These are phyloP conservation scores for Pandemis cinnamomeana DNA, from an alignment of 2,888 invertebrate species.

Conservation along the genomic window DNA sequence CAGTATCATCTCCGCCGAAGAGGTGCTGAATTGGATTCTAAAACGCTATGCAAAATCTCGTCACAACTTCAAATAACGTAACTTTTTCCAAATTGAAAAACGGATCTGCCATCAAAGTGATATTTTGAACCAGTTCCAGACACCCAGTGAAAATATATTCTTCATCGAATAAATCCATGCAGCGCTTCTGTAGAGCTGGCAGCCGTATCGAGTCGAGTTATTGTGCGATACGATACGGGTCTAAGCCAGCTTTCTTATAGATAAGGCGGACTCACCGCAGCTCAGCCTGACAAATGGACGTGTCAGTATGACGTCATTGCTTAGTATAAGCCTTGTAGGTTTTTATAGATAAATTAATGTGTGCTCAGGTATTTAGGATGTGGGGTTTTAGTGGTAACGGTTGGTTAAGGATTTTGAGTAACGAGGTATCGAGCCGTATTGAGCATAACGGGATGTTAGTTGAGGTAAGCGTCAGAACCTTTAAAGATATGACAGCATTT, in stretches of 20 bases:
- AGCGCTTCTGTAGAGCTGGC: constrained; percentile 48
- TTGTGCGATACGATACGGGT: constrained; percentile 65
- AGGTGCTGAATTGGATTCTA: too few species aligned
- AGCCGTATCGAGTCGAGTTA: constrained; percentile 65
- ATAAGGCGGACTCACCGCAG: constrained; percentile 73
- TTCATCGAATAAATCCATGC: constrained; percentile 46
- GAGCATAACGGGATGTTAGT: not conserved
- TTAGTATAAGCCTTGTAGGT: constrained; percentile 43
- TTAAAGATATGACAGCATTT: not conserved
- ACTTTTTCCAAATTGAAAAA: not conserved
- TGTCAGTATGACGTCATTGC: constrained; percentile 64
- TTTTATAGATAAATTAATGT: constrained; percentile 23
- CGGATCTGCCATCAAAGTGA: constrained; percentile 5
- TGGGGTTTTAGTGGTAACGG: not conserved
- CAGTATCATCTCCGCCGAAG: too few species aligned
- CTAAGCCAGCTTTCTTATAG: constrained; percentile 68
- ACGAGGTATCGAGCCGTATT: not conserved
- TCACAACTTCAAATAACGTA: not conserved
- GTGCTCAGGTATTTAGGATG: constrained; percentile 7
- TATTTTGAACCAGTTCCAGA: constrained; percentile 1
- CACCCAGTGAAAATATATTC: constrained; percentile 16
- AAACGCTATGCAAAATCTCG: not conserved
- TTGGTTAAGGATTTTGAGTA: not conserved
- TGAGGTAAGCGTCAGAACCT: not conserved
- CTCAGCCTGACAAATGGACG: constrained; percentile 78